These are phyloP conservation scores for Xanthorhoe spadicearia DNA, from an alignment of 2,888 invertebrate species.

Conservation along the genomic window DNA sequence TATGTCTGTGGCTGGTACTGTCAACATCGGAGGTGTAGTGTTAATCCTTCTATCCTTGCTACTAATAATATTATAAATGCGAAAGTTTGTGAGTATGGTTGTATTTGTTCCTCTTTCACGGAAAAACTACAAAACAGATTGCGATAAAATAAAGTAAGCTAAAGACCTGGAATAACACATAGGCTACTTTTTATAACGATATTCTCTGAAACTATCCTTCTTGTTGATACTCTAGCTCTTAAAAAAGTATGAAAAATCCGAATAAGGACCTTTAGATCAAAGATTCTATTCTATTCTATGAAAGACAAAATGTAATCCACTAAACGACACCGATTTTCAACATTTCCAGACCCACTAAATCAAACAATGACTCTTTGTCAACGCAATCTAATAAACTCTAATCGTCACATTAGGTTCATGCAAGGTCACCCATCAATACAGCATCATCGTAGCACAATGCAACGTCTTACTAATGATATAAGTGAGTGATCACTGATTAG, in stretches of 20 bases:
- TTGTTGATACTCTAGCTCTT: too few relatives aligned
- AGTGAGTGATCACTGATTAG: constrained; percentile 22
- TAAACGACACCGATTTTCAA: not conserved
- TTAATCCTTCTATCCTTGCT: too few relatives aligned
- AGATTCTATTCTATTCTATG: too few relatives aligned
- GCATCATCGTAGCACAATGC: constrained; percentile 22
- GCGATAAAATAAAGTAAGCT: too few relatives aligned
- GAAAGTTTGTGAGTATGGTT: too few relatives aligned
- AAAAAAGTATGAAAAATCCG: too few relatives aligned
- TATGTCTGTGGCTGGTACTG: constrained; percentile 9
- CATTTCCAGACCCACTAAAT: not conserved
- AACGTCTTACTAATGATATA: constrained; percentile 14
- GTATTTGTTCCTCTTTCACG: too few relatives aligned
- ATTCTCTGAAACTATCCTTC: too few relatives aligned
- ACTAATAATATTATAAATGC: too few relatives aligned
- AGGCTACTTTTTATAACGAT: too few relatives aligned
- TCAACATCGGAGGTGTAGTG: not conserved
- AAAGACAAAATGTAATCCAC: not conserved
- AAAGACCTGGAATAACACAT: too few relatives aligned
- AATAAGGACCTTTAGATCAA: not conserved
- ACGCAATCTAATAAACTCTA: constrained; percentile 5
- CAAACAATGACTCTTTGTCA: not conserved
- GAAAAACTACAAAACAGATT: too few relatives aligned
- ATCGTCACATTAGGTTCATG: constrained; percentile 13
- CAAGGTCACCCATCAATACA: constrained; percentile 24